Evolutionary conservation across 2,797 vertebrate species (phyloP).

Genomic region (Gastrophryne carolinensis): DNA sequence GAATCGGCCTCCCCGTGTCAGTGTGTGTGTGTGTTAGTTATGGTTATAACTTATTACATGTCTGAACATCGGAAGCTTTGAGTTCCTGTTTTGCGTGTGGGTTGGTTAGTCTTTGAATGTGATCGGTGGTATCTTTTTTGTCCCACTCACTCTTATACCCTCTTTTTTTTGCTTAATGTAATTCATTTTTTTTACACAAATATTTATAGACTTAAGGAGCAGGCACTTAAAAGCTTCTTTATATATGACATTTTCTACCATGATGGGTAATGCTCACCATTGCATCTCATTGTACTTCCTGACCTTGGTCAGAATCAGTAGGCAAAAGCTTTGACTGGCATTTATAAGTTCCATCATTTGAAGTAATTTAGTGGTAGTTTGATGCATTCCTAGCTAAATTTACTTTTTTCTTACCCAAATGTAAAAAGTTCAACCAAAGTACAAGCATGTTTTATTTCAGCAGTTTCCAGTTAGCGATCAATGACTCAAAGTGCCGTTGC

Average conservation of each 20-base stretch:
- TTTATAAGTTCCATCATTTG: not conserved
- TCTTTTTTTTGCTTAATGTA: not conserved
- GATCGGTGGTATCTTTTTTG: too few relatives aligned
- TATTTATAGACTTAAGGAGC: not conserved
- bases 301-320: not conserved
- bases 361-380: not conserved
- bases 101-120: too few relatives aligned
- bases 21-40: too few relatives aligned
- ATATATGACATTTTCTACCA: not conserved
- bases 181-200: not conserved
- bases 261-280: not conserved
- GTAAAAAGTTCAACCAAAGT: conserved; percentile 44
- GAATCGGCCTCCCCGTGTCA: too few relatives aligned
- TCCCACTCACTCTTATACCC: too few relatives aligned
- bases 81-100: too few relatives aligned
- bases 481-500: conserved; percentile 34
- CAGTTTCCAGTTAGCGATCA: conserved; percentile 43
- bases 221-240: not conserved
- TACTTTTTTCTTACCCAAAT: conserved; percentile 3
- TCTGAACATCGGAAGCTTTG: too few relatives aligned
- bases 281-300: not conserved
- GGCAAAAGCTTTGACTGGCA: not conserved
- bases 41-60: too few relatives aligned
- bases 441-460: conserved; percentile 38
- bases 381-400: not conserved